Evolutionary conservation across 37 sponge, comb jelly and placozoan genomes (phyloP), one percentile per base, ranked within the genome.

Genomic region (Aphrocallistes beatrix): DNA sequence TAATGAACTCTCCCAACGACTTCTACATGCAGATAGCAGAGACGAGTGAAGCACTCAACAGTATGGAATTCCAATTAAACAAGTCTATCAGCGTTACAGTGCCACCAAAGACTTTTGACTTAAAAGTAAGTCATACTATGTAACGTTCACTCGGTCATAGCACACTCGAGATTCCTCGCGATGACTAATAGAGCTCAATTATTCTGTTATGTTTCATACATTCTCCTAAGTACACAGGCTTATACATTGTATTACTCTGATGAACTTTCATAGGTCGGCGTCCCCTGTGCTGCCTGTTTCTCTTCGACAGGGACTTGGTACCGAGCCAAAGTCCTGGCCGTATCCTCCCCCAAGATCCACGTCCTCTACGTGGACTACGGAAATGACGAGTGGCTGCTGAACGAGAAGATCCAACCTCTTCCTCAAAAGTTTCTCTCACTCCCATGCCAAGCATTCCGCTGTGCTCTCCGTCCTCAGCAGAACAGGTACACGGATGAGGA

Each of bases 281-380:
- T 60, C 3, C 75, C 75, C 6, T 60, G 75, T 60, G 75, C 75
- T 60, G 75, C 75, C n/a, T 60, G 75, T 30, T 60, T 60, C 75
- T 60, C 75, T 3, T 25, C 75, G 6, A 19, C 34, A 60, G 75
- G 75, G 28, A 60, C 75, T 32, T 60, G 75, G 75, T 60, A 60
- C 75, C 10, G 75, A 60, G 75, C 75, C 25, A 60, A 60, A 30
- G 75, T 60, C 25, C 75, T 60, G 1, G 75, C 75, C n/a, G 75
- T 60, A 3, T 60, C 75, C 25, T 60, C 75, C 75, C 75, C 75
- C n/a, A 60, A 60, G 75, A 60, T 60, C 8, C 75, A 60, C 34
- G 75, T 60, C 17, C n/a, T 60, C 6, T 60, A 60, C 21, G 75
- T 60, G 3, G 75, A 60, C 75, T 60, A 60, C n/a, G 75, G 75